Percentiles rank a stretch among this genome's conserved stretches.
These are phyloP conservation scores for Schizaphis graminum DNA, from an alignment of 2,888 invertebrate genomes.

Conservation along the genomic window DNA sequence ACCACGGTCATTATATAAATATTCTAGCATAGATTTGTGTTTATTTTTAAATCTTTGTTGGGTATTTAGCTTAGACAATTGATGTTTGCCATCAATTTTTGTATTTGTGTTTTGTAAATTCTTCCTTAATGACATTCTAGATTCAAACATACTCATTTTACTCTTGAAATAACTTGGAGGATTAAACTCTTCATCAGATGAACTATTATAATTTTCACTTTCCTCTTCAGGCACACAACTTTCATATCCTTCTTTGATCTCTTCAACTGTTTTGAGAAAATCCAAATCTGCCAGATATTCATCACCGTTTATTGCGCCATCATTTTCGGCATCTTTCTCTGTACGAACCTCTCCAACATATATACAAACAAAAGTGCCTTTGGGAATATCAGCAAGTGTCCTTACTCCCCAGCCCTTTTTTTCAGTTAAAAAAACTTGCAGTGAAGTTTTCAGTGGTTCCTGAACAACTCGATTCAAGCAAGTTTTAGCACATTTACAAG, in stretches of 20 bases:
- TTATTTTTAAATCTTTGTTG: neutral
- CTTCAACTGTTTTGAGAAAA: constrained; percentile 93
- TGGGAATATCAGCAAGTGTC: constrained; percentile 93
- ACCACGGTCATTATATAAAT: constrained; percentile 84
- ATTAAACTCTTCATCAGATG: constrained; percentile 24
- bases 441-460: constrained; percentile 86
- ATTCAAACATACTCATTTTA: neutral
- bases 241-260: constrained; percentile 81
- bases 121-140: neutral
- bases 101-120: neutral
- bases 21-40: constrained; percentile 70
- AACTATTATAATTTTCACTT: neutral
- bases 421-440: constrained; percentile 95
- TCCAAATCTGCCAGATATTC: constrained; percentile 98
- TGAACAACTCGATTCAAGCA: constrained; percentile 97
- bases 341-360: constrained; percentile 95
- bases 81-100: neutral
- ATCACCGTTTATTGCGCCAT: constrained; percentile 89
- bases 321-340: constrained; percentile 86
- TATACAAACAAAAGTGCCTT: constrained; percentile 94
- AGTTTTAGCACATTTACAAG: constrained; percentile 86
- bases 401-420: constrained; percentile 97
- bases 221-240: constrained; percentile 67
- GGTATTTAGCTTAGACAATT: neutral
- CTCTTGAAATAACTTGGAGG: constrained; percentile 22